Evolutionary conservation across 2,888 invertebrate genomes (phyloP), one percentile per base, ranked within the genome.

Genomic region (Frankliniella intonsa): DNA sequence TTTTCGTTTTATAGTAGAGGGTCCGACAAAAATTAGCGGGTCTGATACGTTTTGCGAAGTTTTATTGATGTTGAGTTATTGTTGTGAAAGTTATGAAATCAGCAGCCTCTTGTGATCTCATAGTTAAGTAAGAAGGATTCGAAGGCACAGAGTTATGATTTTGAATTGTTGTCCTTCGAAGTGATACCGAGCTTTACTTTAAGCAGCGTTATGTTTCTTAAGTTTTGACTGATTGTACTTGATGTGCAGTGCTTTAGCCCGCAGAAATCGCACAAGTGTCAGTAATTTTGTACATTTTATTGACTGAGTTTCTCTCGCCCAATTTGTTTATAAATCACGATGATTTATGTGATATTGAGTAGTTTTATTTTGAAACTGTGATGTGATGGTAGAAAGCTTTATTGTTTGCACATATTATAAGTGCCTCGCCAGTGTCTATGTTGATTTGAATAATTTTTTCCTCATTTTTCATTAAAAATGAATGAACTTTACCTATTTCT

Each of bases 321-420:
- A 76, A 76, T 76, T 76, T 76, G 69, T 76, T 76, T 76, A 12
- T 76, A 12, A 22, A 76, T 76, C 69, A 25, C 25, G 1, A 12
- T 25, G 69, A 76, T 76, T 76, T 25, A 76, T n/a, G 69, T 76
- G 69, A 76, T 76, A 76, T 76, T 76, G 69, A 76, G 69, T 76
- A 76, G 69, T 76, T 76, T 76, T 25, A 76, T 76, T 76, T 76
- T n/a, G 69, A 76, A 76, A 76, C 69, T 76, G 69, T 76, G 69
- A 76, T 76, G 69, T 76, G 69, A 76, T 76, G 69, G 69, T 76
- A 76, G 12, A 76, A 76, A 76, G 69, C 69, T 76, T 76, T 76
- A 76, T 76, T 76, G 69, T 25, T 22, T 22, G 69, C 69, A n/a
- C 69, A 76, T 11, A 55, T 14, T 55, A 0, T 19, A 55, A 55